A percentile compares a stretch with the other conserved stretches of the same genome.
Evolutionary conservation across 2,113 vertebrate species (phyloP).

Genomic region (Takifugu bimaculatus): DNA sequence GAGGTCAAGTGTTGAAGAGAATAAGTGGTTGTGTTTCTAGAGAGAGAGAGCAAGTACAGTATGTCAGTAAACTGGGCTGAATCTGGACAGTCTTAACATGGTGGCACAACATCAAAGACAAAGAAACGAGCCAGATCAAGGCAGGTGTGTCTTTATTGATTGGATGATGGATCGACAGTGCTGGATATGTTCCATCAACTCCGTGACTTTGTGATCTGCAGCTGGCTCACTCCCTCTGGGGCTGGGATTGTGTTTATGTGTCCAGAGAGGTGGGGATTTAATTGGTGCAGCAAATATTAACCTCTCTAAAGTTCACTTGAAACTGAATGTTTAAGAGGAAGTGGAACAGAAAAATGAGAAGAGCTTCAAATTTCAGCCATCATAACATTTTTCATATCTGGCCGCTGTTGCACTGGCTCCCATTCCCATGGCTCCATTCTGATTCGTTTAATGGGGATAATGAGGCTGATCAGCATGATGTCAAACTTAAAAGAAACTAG

Average conservation of each 20-base stretch:
- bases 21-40: too few relatives aligned
- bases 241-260: neutral
- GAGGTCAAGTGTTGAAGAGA: neutral
- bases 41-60: too few relatives aligned
- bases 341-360: too few relatives aligned
- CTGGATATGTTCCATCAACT: conserved; percentile 31
- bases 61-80: neutral
- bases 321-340: neutral
- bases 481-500: conserved; percentile 9
- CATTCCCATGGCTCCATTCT: conserved; percentile 12
- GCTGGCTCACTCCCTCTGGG: neutral
- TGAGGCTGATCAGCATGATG: conserved; percentile 1
- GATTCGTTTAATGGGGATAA: neutral
- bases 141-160: conserved; percentile 57
- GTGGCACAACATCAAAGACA: neutral
- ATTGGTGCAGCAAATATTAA: conserved; percentile 7
- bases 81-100: neutral
- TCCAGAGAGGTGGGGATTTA: too few relatives aligned
- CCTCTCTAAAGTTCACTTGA: conserved; percentile 12
- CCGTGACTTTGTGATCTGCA: conserved; percentile 1
- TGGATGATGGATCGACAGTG: conserved; percentile 28
- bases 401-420: conserved; percentile 23
- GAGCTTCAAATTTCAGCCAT: conserved; percentile 10
- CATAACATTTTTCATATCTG: conserved; percentile 2
- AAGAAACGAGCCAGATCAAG: conserved; percentile 9